Conservation (phyloP, 2,888 invertebrate genomes). For the Aleiodes alternator region DNA sequence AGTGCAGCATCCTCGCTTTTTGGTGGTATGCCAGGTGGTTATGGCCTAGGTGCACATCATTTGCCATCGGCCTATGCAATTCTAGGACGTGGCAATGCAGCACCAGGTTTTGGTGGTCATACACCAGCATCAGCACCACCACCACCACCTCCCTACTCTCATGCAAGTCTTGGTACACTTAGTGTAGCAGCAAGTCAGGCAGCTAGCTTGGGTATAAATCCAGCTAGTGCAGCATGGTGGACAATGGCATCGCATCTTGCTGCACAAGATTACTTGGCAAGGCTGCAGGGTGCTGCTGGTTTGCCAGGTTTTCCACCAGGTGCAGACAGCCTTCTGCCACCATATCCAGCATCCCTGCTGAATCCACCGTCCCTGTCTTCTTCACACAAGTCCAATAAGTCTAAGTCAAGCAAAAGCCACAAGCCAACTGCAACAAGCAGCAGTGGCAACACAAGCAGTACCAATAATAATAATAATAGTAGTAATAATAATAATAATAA, state of each 20-base stretch:
- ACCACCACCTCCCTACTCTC: constrained; percentile 71
- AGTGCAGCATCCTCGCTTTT: constrained; percentile 71
- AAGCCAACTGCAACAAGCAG: constrained; percentile 68
- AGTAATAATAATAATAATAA: too few relatives aligned
- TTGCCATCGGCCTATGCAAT: constrained; percentile 75
- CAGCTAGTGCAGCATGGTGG: constrained; percentile 87
- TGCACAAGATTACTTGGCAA: constrained; percentile 90
- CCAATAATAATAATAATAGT: constrained; percentile 44
- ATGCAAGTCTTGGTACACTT: constrained; percentile 79
- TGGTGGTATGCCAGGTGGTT: constrained; percentile 74
- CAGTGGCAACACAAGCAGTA: constrained; percentile 27
- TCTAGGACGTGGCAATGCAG: constrained; percentile 71
- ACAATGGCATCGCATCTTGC: constrained; percentile 93
- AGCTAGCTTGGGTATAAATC: constrained; percentile 82
- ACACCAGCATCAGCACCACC: constrained; percentile 70
- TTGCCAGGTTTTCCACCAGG: constrained; percentile 83
- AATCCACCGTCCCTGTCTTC: constrained; percentile 76
- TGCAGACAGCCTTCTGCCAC: constrained; percentile 75
- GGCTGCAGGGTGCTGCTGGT: constrained; percentile 86
- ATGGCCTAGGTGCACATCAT: constrained; percentile 73
- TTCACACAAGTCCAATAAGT: constrained; percentile 75
- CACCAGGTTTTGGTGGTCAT: constrained; percentile 70
- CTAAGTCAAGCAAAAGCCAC: constrained; percentile 74
- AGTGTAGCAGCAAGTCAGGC: constrained; percentile 92
- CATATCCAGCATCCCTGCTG: constrained; percentile 80